A percentile compares a stretch with the other conserved stretches of the same genome.
Evolutionary conservation across 2,888 invertebrate species (phyloP).

Genomic region (Plebejus melissa): DNA sequence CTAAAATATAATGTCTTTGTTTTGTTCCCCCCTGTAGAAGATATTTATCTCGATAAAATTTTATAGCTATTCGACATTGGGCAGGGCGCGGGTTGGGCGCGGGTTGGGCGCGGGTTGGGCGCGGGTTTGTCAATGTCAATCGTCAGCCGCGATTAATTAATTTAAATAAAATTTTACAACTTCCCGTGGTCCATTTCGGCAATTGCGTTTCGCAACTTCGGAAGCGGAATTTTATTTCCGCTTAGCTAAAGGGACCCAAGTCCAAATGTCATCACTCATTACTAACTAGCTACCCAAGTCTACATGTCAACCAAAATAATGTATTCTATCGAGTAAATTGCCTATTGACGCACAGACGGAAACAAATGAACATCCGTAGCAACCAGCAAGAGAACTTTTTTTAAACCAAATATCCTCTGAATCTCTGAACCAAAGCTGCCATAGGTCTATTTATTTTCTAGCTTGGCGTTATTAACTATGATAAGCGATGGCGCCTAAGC

Average conservation of each 20-base stretch:
- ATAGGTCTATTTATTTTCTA: too few species aligned
- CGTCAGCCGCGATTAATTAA: conserved; percentile 9
- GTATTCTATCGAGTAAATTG: too few species aligned
- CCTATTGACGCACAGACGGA: too few species aligned
- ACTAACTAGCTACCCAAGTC: neutral
- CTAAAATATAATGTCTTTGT: neutral
- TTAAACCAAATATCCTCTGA: too few species aligned
- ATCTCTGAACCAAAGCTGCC: too few species aligned
- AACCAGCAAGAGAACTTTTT: too few species aligned
- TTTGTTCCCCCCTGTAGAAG: neutral
- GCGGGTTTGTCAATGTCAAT: conserved; percentile 7
- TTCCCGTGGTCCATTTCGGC: conserved; percentile 19
- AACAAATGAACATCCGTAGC: too few species aligned
- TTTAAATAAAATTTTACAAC: conserved; percentile 13
- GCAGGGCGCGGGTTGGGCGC: neutral
- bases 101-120: too few species aligned
- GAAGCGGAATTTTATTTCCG: conserved; percentile 19
- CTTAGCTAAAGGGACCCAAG: neutral
- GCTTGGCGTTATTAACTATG: neutral
- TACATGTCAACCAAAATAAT: too few species aligned
- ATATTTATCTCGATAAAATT: neutral
- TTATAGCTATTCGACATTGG: neutral
- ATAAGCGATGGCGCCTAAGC: neutral
- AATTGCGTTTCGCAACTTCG: conserved; percentile 2
- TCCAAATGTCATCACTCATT: neutral